These are phyloP conservation scores for Gonioctena quinquepunctata DNA, from an alignment of 1,140 invertebrate species.

Conservation along the genomic window DNA sequence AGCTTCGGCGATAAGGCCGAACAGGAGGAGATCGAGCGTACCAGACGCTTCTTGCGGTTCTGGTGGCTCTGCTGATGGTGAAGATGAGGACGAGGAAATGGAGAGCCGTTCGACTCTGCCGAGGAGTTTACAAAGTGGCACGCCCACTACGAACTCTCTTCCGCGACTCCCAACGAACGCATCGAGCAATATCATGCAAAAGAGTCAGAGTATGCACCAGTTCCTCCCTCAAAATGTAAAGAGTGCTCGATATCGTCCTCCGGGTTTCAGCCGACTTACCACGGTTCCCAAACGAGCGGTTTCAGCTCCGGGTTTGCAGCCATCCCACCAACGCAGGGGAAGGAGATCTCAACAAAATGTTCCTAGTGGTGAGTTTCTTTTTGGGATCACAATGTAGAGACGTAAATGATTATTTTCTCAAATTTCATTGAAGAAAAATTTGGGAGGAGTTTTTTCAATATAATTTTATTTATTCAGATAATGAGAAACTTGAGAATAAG, in stretches of 20 bases:
- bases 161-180: conserved; percentile 71
- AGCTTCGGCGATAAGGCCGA: conserved; percentile 56
- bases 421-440: too few species aligned
- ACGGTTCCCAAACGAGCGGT: conserved; percentile 68
- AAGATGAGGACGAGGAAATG: conserved; percentile 65
- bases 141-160: conserved; percentile 73
- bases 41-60: conserved; percentile 70
- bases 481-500: too few species aligned
- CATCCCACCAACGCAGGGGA: conserved; percentile 60
- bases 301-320: conserved; percentile 72
- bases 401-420: too few species aligned
- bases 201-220: conserved; percentile 69
- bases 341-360: conserved; percentile 62
- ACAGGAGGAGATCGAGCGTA: conserved; percentile 67
- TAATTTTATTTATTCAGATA: too few species aligned
- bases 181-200: conserved; percentile 64
- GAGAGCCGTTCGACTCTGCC: conserved; percentile 66
- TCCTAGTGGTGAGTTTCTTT: conserved; percentile 58
- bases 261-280: conserved; percentile 67
- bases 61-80: conserved; percentile 65
- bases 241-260: conserved; percentile 83
- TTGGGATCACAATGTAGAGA: too few species aligned
- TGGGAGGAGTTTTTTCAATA: too few species aligned
- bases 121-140: conserved; percentile 64
- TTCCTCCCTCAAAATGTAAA: conserved; percentile 70